Conservation (phyloP, 2,113 vertebrate genomes). For the Seriola dumerili region DNA sequence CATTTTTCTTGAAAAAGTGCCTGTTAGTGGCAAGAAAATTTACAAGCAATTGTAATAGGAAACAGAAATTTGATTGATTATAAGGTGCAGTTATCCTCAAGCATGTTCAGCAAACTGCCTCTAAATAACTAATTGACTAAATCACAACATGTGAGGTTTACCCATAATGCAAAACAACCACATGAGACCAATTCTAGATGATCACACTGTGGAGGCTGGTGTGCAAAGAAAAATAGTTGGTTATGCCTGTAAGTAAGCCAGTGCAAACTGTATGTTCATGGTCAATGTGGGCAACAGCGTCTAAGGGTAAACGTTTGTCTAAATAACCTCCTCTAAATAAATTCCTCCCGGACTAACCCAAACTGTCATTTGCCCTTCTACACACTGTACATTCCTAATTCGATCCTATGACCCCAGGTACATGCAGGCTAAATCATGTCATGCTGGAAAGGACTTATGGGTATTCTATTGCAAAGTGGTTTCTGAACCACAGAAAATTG, state of each 20-base stretch:
- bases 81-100: background rate
- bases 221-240: background rate
- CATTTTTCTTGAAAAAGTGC: background rate
- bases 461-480: background rate
- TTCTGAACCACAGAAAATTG: background rate
- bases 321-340: background rate
- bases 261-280: background rate
- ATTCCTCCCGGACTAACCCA: background rate
- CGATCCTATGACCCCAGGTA: background rate
- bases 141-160: background rate
- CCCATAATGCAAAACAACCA: background rate
- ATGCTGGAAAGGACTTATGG: too few species aligned
- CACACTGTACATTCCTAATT: background rate
- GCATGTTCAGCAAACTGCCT: background rate
- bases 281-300: background rate
- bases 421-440: too few species aligned
- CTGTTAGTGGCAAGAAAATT: background rate
- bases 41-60: background rate
- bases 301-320: background rate
- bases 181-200: background rate
- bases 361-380: background rate
- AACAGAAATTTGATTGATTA: background rate
- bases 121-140: background rate
- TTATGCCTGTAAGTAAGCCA: background rate
- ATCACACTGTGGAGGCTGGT: background rate